Conservation (phyloP, 2,797 vertebrate species). For the Crypturellus tataupa region DNA sequence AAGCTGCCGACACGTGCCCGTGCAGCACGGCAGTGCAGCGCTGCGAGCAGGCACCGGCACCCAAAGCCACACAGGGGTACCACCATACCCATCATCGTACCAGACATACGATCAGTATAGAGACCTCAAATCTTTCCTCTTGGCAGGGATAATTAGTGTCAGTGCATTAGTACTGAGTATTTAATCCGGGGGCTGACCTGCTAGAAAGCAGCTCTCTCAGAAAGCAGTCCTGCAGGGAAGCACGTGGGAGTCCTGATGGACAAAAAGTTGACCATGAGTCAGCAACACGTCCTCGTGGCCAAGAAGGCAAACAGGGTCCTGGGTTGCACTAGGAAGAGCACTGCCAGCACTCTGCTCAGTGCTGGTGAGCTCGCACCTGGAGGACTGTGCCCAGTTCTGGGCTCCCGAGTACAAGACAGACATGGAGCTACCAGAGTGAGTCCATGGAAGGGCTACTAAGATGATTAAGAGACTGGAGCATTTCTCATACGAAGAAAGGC, state of each 20-base stretch:
- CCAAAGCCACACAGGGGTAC: neutral
- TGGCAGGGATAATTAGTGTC: neutral
- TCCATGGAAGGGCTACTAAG: neutral
- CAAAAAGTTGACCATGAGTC: neutral
- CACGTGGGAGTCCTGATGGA: neutral
- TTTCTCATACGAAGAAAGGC: too few species aligned
- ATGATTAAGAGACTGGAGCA: neutral
- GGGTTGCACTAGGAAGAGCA: neutral
- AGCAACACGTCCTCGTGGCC: neutral
- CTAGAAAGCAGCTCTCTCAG: neutral
- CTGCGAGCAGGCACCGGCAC: neutral
- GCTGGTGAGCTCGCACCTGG: neutral
- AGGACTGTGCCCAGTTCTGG: neutral
- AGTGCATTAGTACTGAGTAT: neutral
- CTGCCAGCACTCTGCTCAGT: neutral
- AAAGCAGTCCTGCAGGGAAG: neutral
- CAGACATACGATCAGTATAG: neutral
- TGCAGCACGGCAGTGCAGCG: neutral
- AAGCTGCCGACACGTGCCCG: fast-evolving
- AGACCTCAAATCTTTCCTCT: neutral
- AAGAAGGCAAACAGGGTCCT: neutral
- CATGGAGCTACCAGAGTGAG: neutral
- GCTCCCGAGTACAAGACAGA: neutral
- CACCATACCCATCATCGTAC: too few species aligned
- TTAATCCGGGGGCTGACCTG: neutral